Conservation (phyloP, 2,113 vertebrate genomes). For the Percina caprodes region DNA sequence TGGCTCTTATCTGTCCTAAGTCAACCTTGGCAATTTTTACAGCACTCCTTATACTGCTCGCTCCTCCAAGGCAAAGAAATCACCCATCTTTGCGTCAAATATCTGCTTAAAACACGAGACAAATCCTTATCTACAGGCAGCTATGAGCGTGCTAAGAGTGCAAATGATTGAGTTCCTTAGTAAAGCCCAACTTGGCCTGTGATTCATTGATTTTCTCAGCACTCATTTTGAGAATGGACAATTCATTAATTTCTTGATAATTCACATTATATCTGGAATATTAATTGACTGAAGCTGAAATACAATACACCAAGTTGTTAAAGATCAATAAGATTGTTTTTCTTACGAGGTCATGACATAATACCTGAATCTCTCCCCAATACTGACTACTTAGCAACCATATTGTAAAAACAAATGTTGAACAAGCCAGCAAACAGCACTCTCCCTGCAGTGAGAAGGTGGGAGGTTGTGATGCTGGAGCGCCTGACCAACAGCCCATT, state of each 20-base stretch:
- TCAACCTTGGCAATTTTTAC: constrained; percentile 76
- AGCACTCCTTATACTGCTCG: constrained; percentile 58
- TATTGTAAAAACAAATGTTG: constrained; percentile 22
- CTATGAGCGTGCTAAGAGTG: constrained; percentile 69
- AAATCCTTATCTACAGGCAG: constrained; percentile 76
- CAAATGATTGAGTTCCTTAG: constrained; percentile 66
- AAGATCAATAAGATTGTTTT: constrained; percentile 10
- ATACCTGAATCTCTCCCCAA: not conserved
- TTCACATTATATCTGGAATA: constrained; percentile 31
- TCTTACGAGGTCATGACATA: constrained; percentile 22
- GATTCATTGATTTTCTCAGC: constrained; percentile 49
- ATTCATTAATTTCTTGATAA: constrained; percentile 44
- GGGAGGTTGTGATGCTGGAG: constrained; percentile 44
- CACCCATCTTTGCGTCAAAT: constrained; percentile 72
- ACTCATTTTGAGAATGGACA: constrained; percentile 30
- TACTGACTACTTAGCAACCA: constrained; percentile 18
- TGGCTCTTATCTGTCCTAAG: constrained; percentile 79
- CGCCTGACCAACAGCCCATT: constrained; percentile 43
- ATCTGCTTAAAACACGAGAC: constrained; percentile 75
- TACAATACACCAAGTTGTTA: constrained; percentile 35
- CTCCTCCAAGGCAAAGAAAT: constrained; percentile 68
- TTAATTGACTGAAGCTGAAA: constrained; percentile 25
- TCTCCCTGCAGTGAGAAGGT: constrained; percentile 47
- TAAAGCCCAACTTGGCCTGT: constrained; percentile 33
- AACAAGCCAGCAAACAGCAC: constrained; percentile 45